Conservation (phyloP, 2,113 vertebrate genomes). For the Colossoma macropomum region DNA sequence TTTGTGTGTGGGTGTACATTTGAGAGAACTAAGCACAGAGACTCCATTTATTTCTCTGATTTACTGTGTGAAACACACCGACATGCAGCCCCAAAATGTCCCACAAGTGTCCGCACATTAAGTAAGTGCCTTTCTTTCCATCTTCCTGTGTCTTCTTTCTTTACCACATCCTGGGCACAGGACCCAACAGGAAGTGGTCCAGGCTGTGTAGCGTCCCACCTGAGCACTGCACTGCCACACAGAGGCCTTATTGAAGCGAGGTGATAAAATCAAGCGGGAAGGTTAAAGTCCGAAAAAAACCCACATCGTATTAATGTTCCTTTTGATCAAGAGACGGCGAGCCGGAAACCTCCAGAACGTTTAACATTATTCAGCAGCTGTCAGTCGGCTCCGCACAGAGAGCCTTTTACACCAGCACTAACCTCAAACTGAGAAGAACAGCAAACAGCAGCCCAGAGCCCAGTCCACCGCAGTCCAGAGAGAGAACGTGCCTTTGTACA, state of each 20-base stretch:
- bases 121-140: slow-evolving; percentile 20
- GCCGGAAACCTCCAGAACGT: slow-evolving; percentile 61
- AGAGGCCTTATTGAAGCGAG: slow-evolving; percentile 60
- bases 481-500: not conserved
- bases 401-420: slow-evolving; percentile 50
- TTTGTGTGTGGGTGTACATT: slow-evolving; percentile 27
- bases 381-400: slow-evolving; percentile 54
- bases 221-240: slow-evolving; percentile 48
- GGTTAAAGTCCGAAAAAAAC: slow-evolving; percentile 41
- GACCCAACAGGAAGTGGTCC: slow-evolving; percentile 49
- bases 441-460: slow-evolving; percentile 28
- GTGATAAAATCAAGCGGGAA: slow-evolving; percentile 64
- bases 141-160: slow-evolving; percentile 33
- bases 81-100: slow-evolving; percentile 6
- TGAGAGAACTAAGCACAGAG: slow-evolving; percentile 36
- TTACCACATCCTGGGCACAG: slow-evolving; percentile 60
- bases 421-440: slow-evolving; percentile 55
- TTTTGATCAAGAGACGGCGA: slow-evolving; percentile 58
- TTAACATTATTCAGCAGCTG: slow-evolving; percentile 62
- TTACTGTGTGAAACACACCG: slow-evolving; percentile 34
- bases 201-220: slow-evolving; percentile 30
- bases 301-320: slow-evolving; percentile 56
- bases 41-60: slow-evolving; percentile 27
- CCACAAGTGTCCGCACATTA: slow-evolving; percentile 9
- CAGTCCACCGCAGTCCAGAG: slow-evolving; percentile 3